Evolutionary conservation across 2,888 invertebrate species (phyloP).

Genomic region (Eueremaeus valkanovi): DNA sequence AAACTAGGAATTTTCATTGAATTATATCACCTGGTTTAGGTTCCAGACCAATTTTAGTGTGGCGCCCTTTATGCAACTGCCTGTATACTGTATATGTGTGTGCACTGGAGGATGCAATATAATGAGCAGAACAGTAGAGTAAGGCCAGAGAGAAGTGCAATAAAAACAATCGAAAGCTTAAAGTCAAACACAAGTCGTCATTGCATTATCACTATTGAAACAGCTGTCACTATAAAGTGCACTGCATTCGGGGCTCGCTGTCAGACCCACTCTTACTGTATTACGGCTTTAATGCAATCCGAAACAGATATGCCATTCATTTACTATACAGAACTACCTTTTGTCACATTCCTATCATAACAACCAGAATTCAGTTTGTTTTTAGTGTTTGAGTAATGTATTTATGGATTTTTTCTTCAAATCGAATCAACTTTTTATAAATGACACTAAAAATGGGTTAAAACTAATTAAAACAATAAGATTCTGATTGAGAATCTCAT

Average conservation of each 20-base stretch:
- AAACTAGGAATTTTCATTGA: too few relatives aligned
- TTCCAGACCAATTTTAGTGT: too few relatives aligned
- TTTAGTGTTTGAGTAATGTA: too few relatives aligned
- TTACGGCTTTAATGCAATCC: constrained; percentile 21
- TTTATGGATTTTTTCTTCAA: neutral
- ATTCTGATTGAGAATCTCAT: neutral
- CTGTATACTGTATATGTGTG: too few relatives aligned
- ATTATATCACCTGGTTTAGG: too few relatives aligned
- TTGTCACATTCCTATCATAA: neutral
- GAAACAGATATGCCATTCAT: constrained; percentile 25
- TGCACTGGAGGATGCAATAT: constrained; percentile 7
- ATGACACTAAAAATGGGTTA: neutral
- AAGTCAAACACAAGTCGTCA: constrained; percentile 38
- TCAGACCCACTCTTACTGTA: neutral
- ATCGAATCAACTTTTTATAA: neutral
- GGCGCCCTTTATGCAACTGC: too few relatives aligned
- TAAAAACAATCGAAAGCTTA: constrained; percentile 34
- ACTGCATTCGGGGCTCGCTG: neutral
- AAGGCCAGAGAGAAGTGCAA: constrained; percentile 32
- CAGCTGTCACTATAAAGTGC: constrained; percentile 37
- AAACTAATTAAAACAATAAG: neutral
- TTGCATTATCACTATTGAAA: constrained; percentile 41
- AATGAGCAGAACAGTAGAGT: constrained; percentile 16
- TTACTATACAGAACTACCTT: neutral
- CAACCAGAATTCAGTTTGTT: neutral